Evolutionary conservation across 2,113 vertebrate genomes (phyloP), one percentile per base, ranked within the genome.

Genomic region (Verasper variegatus): DNA sequence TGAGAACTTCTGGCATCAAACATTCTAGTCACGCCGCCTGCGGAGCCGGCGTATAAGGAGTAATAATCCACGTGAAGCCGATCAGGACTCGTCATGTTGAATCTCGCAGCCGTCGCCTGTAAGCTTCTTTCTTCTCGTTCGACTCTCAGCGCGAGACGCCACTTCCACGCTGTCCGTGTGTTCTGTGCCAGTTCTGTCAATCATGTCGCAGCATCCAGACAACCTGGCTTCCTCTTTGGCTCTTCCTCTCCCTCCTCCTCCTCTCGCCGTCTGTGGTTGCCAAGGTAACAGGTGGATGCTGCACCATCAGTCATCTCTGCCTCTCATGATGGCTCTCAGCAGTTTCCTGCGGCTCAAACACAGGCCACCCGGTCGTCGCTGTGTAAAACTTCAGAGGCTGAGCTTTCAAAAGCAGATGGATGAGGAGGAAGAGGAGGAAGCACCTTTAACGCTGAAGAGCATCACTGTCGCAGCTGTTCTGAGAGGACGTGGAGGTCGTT

Each of bases 131-230:
- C 55, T 82, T 56, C 52, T 21, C 45, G n/a, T 2, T 21, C 31
- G 5, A 31, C 24, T 24, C 24, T 24, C 24, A 2, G 24, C 1
- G 24, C 24, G 24, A 24, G 24, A 2, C 31, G 5, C 54, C 81
- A 68, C 71, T 75, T 76, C 57, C 65, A 11, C 51, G 68, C 69
- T 8, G 15, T 56, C 45, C 56, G 47, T 61, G 52, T 23, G 55
- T 58, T 83, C 71, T 80, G 72, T 12, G 59, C 85, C 64, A 64
- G 75, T 80, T 84, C 83, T 82, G 78, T 87, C 88, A 81, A 76
- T 86, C 85, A 77, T 17, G 27, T 59, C 13, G 10, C 73, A 21
- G 76, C 64, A 64, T 55, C 45, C 74, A 63, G 35, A 72, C 64
- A 64, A 65, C 74, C 72, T 54, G 59, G 51, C 74, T 71, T 37